phyloP scores from a whole-genome alignment of 2,797 vertebrate species.

The Anisognathus igniventris region DNA sequence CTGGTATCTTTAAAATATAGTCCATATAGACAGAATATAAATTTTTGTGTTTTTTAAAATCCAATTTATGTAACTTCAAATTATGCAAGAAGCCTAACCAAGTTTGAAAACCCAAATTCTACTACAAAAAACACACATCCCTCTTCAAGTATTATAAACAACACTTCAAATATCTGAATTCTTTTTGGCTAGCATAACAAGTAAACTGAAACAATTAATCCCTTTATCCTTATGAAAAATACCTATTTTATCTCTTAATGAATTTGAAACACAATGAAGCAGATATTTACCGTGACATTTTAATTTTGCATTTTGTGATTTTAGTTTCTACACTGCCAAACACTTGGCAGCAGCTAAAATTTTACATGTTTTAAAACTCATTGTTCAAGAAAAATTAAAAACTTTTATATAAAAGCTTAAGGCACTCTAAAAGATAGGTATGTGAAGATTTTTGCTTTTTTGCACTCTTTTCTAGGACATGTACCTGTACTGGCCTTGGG shows the following conservation, averaged over 20 bases:
- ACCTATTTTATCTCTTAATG: slow-evolving; percentile 25
- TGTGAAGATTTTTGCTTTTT: neutral
- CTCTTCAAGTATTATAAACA: neutral
- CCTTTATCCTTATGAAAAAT: slow-evolving; percentile 6
- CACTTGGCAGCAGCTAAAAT: neutral
- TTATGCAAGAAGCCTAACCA: slow-evolving; percentile 53
- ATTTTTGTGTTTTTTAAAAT: slow-evolving; percentile 63
- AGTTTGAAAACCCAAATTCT: slow-evolving; percentile 32
- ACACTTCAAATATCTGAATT: slow-evolving; percentile 4
- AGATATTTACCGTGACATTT: neutral
- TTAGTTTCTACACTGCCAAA: slow-evolving; percentile 8
- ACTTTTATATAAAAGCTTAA: slow-evolving; percentile 2
- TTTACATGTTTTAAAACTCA: slow-evolving; percentile 12
- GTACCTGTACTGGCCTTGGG: neutral
- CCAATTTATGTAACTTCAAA: slow-evolving; percentile 66
- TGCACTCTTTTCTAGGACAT: neutral
- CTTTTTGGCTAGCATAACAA: neutral
- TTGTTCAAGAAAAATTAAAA: slow-evolving; percentile 15
- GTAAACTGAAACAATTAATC: slow-evolving; percentile 28
- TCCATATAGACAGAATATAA: slow-evolving; percentile 59
- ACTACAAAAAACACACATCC: neutral
- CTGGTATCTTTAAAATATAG: slow-evolving; percentile 65
- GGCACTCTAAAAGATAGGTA: neutral
- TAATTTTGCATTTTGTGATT: neutral
- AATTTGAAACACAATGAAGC: slow-evolving; percentile 22